phyloP scores from a whole-genome alignment of 2,888 invertebrate genomes.

The Sinhomidia bicolor region DNA sequence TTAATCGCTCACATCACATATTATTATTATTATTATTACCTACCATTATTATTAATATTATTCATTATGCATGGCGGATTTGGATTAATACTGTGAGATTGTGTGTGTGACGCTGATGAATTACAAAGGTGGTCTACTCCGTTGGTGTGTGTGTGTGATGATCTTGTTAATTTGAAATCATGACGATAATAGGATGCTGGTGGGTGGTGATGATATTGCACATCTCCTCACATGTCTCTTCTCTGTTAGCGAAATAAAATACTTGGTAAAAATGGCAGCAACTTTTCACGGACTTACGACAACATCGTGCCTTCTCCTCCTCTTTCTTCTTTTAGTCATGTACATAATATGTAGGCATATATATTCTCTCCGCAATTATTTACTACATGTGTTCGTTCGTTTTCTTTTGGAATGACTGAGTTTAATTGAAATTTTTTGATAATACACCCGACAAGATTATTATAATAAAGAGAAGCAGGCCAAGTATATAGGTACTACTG shows the following conservation, averaged over 20 bases:
- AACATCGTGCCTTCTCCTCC: too few species aligned
- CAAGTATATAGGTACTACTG: background rate
- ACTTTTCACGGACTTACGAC: background rate
- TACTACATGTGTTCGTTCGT: too few species aligned
- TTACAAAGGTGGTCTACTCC: conserved; percentile 10
- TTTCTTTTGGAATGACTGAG: conserved; percentile 8
- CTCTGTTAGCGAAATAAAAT: too few species aligned
- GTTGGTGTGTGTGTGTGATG: background rate
- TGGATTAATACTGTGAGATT: conserved; percentile 16
- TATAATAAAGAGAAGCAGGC: background rate
- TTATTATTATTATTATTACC: background rate
- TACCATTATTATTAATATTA: too few species aligned
- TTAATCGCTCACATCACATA: conserved; percentile 23
- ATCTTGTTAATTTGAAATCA: background rate
- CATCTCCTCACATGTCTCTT: background rate
- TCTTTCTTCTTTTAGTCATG: too few species aligned
- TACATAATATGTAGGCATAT: too few species aligned
- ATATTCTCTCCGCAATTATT: too few species aligned
- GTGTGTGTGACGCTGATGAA: background rate
- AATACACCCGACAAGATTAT: background rate
- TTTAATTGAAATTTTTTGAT: conserved; percentile 30
- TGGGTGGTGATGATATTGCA: background rate
- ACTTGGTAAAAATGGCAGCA: background rate
- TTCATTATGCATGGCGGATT: conserved; percentile 32
- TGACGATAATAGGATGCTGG: too few species aligned